Conservation (phyloP, 2,113 vertebrate genomes). For the Percina caprodes region DNA sequence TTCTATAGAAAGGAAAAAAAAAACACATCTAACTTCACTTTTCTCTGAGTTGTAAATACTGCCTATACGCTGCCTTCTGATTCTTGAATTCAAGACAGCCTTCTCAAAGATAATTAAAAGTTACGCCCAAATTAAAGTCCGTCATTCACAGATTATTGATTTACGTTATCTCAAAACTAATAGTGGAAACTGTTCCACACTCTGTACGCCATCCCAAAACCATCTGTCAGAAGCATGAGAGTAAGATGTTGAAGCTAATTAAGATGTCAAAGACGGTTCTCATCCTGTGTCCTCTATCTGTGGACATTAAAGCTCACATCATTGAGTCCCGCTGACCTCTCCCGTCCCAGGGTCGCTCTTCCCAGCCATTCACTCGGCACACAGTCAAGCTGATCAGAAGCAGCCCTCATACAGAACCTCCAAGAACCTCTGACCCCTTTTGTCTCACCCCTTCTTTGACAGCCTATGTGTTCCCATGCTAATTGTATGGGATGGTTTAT, state of each 20-base stretch:
- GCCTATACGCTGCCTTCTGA: neutral
- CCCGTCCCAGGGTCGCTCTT: constrained; percentile 69
- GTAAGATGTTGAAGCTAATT: constrained; percentile 81
- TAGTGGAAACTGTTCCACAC: constrained; percentile 42
- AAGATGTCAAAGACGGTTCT: constrained; percentile 83
- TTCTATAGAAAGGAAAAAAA: neutral
- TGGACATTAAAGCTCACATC: constrained; percentile 86
- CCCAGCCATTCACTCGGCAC: constrained; percentile 77
- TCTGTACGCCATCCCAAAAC: constrained; percentile 18
- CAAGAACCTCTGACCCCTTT: constrained; percentile 80
- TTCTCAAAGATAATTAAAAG: neutral
- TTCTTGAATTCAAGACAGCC: neutral
- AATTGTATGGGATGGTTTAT: constrained; percentile 79
- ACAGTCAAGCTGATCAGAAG: constrained; percentile 82
- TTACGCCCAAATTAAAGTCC: neutral
- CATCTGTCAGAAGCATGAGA: constrained; percentile 71
- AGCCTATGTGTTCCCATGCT: constrained; percentile 81
- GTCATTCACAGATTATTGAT: neutral
- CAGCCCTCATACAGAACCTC: constrained; percentile 73
- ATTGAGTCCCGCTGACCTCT: constrained; percentile 84
- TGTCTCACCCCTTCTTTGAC: constrained; percentile 74
- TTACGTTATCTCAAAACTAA: constrained; percentile 19
- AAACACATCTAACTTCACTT: neutral
- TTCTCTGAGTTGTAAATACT: neutral
- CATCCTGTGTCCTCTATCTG: constrained; percentile 76